Evolutionary conservation across 2,888 invertebrate genomes (phyloP).

Genomic region (Leptopterna dolabrata): DNA sequence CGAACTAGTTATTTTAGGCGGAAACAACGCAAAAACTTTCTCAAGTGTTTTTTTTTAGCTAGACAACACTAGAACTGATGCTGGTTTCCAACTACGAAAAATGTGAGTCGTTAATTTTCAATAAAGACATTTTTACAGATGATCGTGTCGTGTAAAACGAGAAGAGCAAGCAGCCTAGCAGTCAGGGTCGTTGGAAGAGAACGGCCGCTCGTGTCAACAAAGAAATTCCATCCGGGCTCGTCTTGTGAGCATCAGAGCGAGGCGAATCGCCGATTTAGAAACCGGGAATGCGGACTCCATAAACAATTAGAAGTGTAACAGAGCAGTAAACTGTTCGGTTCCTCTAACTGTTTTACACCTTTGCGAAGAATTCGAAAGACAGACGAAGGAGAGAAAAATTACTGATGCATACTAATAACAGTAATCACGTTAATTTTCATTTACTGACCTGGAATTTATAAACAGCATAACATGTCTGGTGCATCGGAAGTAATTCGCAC

Average conservation of each 20-base stretch:
- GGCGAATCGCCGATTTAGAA: conserved; percentile 35
- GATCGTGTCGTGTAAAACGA: not conserved
- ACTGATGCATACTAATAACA: no score
- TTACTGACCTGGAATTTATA: no score
- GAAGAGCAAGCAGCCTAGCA: no score
- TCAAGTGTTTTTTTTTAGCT: no score
- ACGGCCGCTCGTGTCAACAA: conserved; percentile 23
- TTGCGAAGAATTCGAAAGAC: not conserved
- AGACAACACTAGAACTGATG: no score
- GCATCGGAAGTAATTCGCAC: no score
- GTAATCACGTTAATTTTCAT: no score
- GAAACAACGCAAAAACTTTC: no score
- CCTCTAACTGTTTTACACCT: not conserved
- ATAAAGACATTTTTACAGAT: not conserved
- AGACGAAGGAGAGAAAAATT: not conserved
- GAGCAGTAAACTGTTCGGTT: not conserved
- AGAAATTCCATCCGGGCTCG: conserved; percentile 43
- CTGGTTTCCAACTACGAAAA: no score
- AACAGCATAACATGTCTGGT: no score
- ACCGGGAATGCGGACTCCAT: not conserved
- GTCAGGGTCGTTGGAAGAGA: not conserved
- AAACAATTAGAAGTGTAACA: not conserved
- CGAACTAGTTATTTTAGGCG: no score
- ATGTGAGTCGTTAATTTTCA: not conserved
- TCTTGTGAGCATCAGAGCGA: conserved; percentile 32